A percentile compares a stretch with the other conserved stretches of the same genome.
phyloP scores from a whole-genome alignment of 2,113 vertebrate species.

The Gymnocephalus cernua region DNA sequence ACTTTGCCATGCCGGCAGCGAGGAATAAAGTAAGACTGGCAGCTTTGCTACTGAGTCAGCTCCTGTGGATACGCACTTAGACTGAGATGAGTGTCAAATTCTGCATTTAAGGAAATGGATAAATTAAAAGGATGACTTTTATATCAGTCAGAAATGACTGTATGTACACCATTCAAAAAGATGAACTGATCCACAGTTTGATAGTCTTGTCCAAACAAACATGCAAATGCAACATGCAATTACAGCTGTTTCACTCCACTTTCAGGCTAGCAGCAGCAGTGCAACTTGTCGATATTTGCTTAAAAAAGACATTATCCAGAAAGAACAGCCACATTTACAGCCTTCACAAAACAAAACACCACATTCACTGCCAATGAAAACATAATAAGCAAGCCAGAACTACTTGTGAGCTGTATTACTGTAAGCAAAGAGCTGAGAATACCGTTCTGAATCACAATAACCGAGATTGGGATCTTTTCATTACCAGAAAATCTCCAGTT shows the following conservation, averaged over 20 bases:
- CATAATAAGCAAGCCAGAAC: conserved; percentile 30
- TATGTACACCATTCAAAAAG: background rate
- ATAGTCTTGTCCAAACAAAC: background rate
- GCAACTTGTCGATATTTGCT: conserved; percentile 5
- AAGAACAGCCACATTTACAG: conserved; percentile 9
- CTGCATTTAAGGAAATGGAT: conserved; percentile 1
- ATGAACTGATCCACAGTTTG: conserved; percentile 1
- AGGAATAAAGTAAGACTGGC: conserved; percentile 31
- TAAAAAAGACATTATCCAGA: conserved; percentile 15
- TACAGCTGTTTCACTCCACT: conserved; percentile 6
- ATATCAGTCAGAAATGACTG: background rate
- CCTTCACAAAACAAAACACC: background rate
- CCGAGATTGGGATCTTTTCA: conserved; percentile 49
- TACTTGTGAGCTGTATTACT: conserved; percentile 39
- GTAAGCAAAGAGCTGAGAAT: conserved; percentile 20
- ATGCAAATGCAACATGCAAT: conserved; percentile 1
- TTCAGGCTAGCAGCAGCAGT: background rate
- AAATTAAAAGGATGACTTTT: background rate
- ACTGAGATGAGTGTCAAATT: conserved; percentile 11
- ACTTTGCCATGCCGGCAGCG: conserved; percentile 33
- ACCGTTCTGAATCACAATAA: conserved; percentile 37
- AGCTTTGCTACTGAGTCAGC: conserved; percentile 31
- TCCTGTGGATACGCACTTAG: conserved; percentile 11
- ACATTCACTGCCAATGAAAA: conserved; percentile 42
- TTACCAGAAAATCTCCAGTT: conserved; percentile 45